A percentile compares a stretch with the other conserved stretches of the same genome.
Evolutionary conservation across 1,140 invertebrate genomes (phyloP).

Genomic region (Bombus superbus): DNA sequence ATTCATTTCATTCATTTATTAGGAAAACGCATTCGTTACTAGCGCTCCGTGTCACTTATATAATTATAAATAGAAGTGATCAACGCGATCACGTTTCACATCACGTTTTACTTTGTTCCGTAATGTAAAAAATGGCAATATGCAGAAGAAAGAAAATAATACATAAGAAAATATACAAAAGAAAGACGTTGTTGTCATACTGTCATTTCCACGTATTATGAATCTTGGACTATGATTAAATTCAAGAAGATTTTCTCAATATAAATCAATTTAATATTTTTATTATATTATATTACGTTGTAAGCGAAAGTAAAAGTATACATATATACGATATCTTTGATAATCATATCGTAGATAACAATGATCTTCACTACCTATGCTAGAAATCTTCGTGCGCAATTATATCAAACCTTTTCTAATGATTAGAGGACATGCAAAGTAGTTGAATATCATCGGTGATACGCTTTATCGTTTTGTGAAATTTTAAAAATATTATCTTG

Average conservation of each 20-base stretch:
- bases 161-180: neutral
- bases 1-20: constrained; percentile 32
- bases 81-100: constrained; percentile 43
- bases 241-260: neutral
- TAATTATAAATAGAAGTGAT: constrained; percentile 67
- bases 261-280: neutral
- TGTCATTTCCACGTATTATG: neutral
- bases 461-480: constrained; percentile 5
- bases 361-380: neutral
- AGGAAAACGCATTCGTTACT: neutral
- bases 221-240: neutral
- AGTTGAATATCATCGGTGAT: neutral
- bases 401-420: neutral
- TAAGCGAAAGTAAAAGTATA: neutral
- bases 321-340: neutral
- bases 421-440: neutral
- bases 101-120: constrained; percentile 39
- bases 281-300: neutral
- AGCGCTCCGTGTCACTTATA: constrained; percentile 45
- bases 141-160: neutral
- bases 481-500: neutral
- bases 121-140: neutral
- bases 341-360: neutral
- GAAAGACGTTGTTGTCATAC: neutral
- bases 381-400: neutral